phyloP scores from a whole-genome alignment of 2,113 vertebrate genomes.

The Glaucomys volans region DNA sequence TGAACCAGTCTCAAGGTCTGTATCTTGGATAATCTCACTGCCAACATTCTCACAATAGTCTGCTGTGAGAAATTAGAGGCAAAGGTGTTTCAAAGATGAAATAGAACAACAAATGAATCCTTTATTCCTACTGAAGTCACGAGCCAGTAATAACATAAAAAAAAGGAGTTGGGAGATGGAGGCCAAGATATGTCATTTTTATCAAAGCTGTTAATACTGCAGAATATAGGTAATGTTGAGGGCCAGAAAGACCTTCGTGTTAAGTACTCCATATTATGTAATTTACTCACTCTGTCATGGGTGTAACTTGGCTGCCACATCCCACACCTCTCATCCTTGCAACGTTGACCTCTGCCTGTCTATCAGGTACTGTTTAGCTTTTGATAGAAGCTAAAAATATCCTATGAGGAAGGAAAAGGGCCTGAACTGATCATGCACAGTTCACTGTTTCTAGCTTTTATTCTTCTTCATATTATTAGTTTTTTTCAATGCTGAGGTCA shows the following conservation, averaged over 20 bases:
- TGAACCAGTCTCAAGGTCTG: not conserved
- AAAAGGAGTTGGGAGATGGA: too few species aligned
- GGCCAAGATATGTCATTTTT: not conserved
- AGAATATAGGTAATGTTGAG: not conserved
- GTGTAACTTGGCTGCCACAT: not conserved
- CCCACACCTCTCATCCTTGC: rapidly evolving
- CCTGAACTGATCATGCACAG: rapidly evolving
- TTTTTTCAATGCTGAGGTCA: not conserved
- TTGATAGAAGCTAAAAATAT: not conserved
- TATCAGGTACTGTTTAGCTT: not conserved
- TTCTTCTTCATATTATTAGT: not conserved
- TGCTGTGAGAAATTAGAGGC: not conserved
- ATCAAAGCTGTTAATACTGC: not conserved
- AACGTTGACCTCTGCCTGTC: not conserved
- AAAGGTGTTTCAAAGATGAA: not conserved
- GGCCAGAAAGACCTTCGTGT: not conserved
- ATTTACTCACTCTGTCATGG: not conserved
- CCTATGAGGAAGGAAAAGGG: not conserved
- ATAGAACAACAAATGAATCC: not conserved
- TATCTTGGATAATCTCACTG: not conserved
- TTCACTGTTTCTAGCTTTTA: not conserved
- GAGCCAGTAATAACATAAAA: not conserved
- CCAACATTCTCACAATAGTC: not conserved
- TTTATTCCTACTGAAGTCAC: not conserved
- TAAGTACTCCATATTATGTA: not conserved